These are phyloP conservation scores for Decapterus maruadsi DNA, from an alignment of 2,797 vertebrate genomes.

Conservation along the genomic window DNA sequence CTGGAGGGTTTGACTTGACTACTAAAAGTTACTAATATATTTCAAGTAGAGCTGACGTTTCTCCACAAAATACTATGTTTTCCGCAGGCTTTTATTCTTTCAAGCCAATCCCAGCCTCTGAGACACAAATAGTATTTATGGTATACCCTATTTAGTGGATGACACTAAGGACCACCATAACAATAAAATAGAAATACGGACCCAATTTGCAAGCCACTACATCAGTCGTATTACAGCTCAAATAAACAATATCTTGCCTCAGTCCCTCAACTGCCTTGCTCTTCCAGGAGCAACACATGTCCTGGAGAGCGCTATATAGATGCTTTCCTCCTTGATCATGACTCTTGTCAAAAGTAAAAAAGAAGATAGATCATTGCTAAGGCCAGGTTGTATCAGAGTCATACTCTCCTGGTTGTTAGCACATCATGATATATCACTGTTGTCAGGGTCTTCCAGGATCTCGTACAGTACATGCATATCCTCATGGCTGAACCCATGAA, in stretches of 20 bases:
- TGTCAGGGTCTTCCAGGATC: slow-evolving; percentile 24
- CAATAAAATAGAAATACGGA: slow-evolving; percentile 34
- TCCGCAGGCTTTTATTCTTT: neutral
- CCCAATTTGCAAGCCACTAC: slow-evolving; percentile 25
- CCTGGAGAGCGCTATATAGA: slow-evolving; percentile 32
- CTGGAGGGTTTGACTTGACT: neutral
- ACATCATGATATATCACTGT: slow-evolving; percentile 69
- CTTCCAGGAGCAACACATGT: slow-evolving; percentile 21
- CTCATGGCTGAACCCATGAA: slow-evolving; percentile 36
- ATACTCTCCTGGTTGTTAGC: slow-evolving; percentile 52
- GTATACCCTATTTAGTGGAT: slow-evolving; percentile 13
- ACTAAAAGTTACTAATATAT: neutral
- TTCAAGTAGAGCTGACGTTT: slow-evolving; percentile 5
- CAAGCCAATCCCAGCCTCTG: neutral
- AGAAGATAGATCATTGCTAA: slow-evolving; percentile 70
- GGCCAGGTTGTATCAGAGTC: slow-evolving; percentile 53
- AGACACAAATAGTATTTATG: slow-evolving; percentile 16
- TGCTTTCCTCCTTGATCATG: slow-evolving; percentile 62
- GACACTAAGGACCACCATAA: slow-evolving; percentile 15
- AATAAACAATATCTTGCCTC: slow-evolving; percentile 2
- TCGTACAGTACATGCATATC: slow-evolving; percentile 13
- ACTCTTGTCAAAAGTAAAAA: slow-evolving; percentile 56
- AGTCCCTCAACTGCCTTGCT: neutral
- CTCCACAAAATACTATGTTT: neutral
- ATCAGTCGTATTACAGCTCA: slow-evolving; percentile 10